Evolutionary conservation across 2,888 invertebrate species (phyloP).

Genomic region (Chironomus tentans): DNA sequence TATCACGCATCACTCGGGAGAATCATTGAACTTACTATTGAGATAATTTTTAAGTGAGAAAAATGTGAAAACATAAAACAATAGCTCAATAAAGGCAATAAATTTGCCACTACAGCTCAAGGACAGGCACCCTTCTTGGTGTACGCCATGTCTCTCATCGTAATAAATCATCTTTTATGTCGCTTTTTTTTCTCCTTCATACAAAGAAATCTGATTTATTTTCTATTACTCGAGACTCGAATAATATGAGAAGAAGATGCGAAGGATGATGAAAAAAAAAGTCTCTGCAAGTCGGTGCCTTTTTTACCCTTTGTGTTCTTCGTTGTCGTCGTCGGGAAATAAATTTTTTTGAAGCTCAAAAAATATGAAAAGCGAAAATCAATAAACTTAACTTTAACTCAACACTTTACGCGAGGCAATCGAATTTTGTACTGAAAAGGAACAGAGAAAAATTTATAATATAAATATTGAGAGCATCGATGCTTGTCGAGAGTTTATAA

Average conservation of each 20-base stretch:
- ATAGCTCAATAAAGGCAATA: constrained; percentile 23
- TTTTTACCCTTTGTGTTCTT: neutral
- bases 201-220: constrained; percentile 10
- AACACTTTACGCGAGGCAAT: neutral
- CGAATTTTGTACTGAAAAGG: neutral
- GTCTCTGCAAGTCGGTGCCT: neutral
- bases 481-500: neutral
- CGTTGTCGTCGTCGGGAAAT: neutral
- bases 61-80: constrained; percentile 13
- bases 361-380: neutral
- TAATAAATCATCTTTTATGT: constrained; percentile 21
- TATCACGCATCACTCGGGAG: neutral
- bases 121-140: constrained; percentile 7
- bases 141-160: neutral
- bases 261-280: no score
- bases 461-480: neutral
- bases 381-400: neutral
- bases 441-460: neutral
- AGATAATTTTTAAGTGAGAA: constrained; percentile 2
- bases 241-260: no score
- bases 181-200: neutral
- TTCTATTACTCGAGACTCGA: neutral
- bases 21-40: neutral
- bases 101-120: constrained; percentile 21
- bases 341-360: neutral